These are phyloP conservation scores for Cheilosia urbana DNA, from an alignment of 2,888 invertebrate genomes.

Conservation along the genomic window DNA sequence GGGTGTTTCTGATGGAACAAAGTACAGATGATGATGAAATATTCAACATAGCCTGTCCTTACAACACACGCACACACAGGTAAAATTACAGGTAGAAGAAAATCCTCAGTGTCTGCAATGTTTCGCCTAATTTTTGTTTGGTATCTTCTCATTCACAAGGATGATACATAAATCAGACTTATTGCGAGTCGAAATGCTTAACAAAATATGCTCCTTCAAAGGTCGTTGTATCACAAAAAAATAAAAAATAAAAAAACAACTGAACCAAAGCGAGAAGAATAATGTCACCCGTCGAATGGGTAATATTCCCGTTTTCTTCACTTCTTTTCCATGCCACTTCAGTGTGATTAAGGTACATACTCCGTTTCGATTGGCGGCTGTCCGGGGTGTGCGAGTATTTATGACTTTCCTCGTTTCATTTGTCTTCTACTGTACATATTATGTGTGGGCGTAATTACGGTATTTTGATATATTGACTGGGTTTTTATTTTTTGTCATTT, in stretches of 20 bases:
- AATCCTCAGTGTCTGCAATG: slow-evolving; percentile 21
- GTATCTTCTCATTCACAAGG: slow-evolving; percentile 21
- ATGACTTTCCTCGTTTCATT: neutral
- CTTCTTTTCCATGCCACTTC: neutral
- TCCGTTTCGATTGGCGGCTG: slow-evolving; percentile 10
- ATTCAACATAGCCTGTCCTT: slow-evolving; percentile 9
- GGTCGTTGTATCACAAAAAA: slow-evolving; percentile 12
- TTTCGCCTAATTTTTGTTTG: neutral
- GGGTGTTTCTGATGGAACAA: slow-evolving; percentile 13
- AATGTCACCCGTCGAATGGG: slow-evolving; percentile 43
- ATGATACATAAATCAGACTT: slow-evolving; percentile 54
- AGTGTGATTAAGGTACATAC: slow-evolving; percentile 52
- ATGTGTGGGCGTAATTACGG: slow-evolving; percentile 34
- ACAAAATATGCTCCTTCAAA: slow-evolving; percentile 2
- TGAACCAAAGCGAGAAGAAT: slow-evolving; percentile 5
- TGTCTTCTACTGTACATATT: neutral
- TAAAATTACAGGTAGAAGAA: slow-evolving; percentile 9
- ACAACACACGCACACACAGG: slow-evolving; percentile 16
- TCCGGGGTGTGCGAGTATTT: neutral
- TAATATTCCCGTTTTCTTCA: slow-evolving; percentile 5
- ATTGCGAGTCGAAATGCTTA: slow-evolving; percentile 12
- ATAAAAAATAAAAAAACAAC: too few relatives aligned
- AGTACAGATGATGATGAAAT: slow-evolving; percentile 12
- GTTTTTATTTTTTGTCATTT: slow-evolving; percentile 31
- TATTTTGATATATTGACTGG: slow-evolving; percentile 59